phyloP scores from a whole-genome alignment of 2,888 invertebrate genomes.

The Isoperla grammatica region DNA sequence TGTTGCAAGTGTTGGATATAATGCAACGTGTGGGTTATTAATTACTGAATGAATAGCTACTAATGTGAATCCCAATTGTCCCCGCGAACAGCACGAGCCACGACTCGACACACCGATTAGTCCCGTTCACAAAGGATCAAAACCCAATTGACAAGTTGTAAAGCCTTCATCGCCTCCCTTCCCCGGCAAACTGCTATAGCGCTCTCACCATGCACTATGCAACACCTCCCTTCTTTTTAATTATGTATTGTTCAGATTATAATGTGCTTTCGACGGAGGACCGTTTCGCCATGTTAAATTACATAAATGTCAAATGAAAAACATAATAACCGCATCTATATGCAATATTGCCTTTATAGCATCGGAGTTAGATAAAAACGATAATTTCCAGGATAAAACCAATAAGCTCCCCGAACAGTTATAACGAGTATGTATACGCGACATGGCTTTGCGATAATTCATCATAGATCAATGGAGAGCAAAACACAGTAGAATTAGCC shows the following conservation, averaged over 20 bases:
- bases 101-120: constrained; percentile 16
- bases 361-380: neutral
- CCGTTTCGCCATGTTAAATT: constrained; percentile 2
- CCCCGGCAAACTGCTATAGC: neutral
- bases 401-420: too few species aligned
- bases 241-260: too few species aligned
- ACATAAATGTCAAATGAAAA: constrained; percentile 9
- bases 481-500: too few species aligned
- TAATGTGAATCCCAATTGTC: constrained; percentile 9
- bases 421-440: too few species aligned
- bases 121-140: constrained; percentile 17
- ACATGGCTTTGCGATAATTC: too few species aligned
- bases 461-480: too few species aligned
- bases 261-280: too few species aligned
- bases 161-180: constrained; percentile 11
- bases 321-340: constrained; percentile 14
- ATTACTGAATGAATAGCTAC: constrained; percentile 16
- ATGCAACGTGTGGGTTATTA: constrained; percentile 14
- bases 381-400: constrained; percentile 3
- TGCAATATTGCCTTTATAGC: constrained; percentile 8
- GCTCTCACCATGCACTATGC: too few species aligned
- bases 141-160: constrained; percentile 20
- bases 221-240: too few species aligned
- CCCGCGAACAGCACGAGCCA: neutral
- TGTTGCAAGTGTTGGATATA: constrained; percentile 9